Base-by-base conservation (phyloP, 1,140 invertebrate genomes). In the Drosophila varians region DNA sequence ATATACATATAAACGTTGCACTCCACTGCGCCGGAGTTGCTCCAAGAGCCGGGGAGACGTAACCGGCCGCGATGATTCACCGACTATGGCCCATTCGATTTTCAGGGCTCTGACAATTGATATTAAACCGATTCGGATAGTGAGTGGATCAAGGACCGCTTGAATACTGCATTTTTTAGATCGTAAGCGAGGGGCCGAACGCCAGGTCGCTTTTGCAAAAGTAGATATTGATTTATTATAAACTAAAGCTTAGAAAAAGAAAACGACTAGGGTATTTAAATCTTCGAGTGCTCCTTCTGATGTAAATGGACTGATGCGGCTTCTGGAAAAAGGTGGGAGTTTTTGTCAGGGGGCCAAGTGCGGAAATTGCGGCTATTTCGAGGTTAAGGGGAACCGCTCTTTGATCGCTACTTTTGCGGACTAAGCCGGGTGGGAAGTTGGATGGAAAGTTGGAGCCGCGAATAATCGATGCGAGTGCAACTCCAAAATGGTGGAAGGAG, bases 311-410 rank as follows among this genome's bases (percentile, higher is more conserved):
- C n/a, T n/a, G 36, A 38, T 38, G 36, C 28, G 28, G 28, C 28
- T 53, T 61, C 8, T 1, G 16, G 38, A 0, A 18, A 5, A 8
- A 18, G 4, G 36, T 16, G 36, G n/a, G 12, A 38, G 36, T 42
- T 42, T 18, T 42, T 42, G 18, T 21, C 49, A 9, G 26, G 7
- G 26, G 48, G 38, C 40, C 40, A 8, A 61, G 51, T 46, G 48
- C 46, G 38, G 45, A 48, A 65, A 74, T 74, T 70, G 1, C 46
- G 36, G 54, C 62, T 82, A 82, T 83, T 77, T 76, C 11, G 60
- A 45, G 38, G 43, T 12, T 6, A 9, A 3, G 11, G 16, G 42
- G 19, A 36, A 26, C 19, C 14, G 21, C 18, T 34, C 62, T 40
- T 62, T 62, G 61, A 65, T 65, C 55, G 45, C 58, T 49, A 21